Conservation (phyloP, 2,113 vertebrate species). For the Hyperopisus bebe region DNA sequence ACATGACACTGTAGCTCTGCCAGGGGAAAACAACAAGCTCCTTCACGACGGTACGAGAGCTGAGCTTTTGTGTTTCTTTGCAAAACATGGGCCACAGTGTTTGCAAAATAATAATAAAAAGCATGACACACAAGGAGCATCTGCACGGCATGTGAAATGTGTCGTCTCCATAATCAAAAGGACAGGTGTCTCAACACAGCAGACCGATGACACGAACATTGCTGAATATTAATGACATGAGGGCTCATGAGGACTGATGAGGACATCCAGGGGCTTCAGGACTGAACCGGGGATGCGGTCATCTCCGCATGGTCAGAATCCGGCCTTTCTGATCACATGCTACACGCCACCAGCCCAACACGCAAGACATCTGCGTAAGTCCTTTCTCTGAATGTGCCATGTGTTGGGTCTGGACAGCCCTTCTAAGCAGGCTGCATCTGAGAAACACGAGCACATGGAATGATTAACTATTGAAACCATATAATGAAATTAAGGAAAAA, state of each 20-base stretch:
- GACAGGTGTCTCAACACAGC: neutral
- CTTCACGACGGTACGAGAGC: neutral
- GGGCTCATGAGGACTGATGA: neutral
- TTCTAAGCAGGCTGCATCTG: neutral
- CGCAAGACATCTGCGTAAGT: neutral
- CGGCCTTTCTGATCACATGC: neutral
- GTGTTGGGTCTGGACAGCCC: neutral
- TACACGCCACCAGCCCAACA: neutral
- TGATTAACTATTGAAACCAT: neutral
- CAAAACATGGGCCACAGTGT: neutral
- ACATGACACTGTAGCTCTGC: neutral
- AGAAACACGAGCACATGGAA: neutral
- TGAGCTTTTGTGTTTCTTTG: neutral
- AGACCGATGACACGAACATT: neutral
- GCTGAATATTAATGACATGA: neutral
- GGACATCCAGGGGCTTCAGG: neutral
- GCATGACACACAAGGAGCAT: neutral
- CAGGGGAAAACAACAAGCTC: neutral
- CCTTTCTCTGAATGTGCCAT: neutral
- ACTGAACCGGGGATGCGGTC: neutral
- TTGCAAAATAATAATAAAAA: neutral
- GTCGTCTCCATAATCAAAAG: neutral
- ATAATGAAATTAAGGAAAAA: neutral
- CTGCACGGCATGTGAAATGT: neutral
- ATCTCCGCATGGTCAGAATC: neutral